Base-by-base conservation (phyloP, 2,113 vertebrate species). In the Suricata suricatta region DNA sequence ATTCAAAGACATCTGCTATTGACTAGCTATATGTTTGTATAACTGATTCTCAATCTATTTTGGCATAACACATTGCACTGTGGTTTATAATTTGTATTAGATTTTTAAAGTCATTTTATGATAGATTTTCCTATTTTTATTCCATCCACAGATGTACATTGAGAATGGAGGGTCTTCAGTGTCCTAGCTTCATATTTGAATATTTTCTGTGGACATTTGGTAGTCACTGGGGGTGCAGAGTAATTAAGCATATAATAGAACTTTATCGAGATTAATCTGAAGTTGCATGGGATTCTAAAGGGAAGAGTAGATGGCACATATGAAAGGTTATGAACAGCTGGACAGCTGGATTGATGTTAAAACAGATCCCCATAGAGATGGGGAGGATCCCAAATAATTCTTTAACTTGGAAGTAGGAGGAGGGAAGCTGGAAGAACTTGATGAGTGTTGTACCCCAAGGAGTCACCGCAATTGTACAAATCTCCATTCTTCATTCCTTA, bases 51-150 rank as follows among this genome's bases (percentile, higher is more conserved):
- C 12, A 76, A 11, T 89, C 4, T 92, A 25, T 82, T 90, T 91
- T n/a, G 52, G 17, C 4, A 71, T 82, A 82, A 21, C 31, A 29
- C 54, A 85, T 10, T 82, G 0, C 44, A 35, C 10, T 71, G 15
- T 88, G 60, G 21, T 47, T 93, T 95, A 66, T 29, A 72, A 85
- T 88, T 87, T 93, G n/a, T 77, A 82, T 85, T 88, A 64, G 33
- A 85, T 84, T 85, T 88, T 88, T 29, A n/a, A 60, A 52, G 64
- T 33, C 8, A 90, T 81, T 88, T 92, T 93, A 88, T 66, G 38
- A 91, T 14, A 91, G 11, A 41, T 72, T 79, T 93, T 91, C 25
- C 25, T 82, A 23, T 90, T 95, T 83, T 82, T 69, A 82, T 68
- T 87, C 5, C 2, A 29, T 47, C 6, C 74, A 33, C 5, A 16